Base-by-base conservation (phyloP, 2,888 invertebrate species). In the Coelopa pilipes region DNA sequence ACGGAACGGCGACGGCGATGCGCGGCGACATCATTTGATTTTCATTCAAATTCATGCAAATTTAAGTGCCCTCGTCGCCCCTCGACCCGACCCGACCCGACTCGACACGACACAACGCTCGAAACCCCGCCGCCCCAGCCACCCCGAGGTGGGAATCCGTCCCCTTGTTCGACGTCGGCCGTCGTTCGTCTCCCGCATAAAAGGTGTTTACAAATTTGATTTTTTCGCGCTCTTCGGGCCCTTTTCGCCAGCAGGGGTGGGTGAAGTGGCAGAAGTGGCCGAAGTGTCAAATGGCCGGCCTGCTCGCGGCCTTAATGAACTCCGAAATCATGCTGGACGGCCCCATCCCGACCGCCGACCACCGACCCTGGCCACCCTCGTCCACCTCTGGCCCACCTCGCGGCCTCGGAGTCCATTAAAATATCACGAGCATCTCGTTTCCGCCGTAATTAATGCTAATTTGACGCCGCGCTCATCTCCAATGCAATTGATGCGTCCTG, bases 401-500 rank as follows among this genome's bases (percentile, higher is more conserved):
- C n/a, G n/a, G n/a, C n/a, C n/a, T n/a, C n/a, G n/a, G n/a, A 53
- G 53, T n/a, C 53, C 13, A 15, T 53, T 53, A 53, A 53, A 53
- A 53, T 3, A 15, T 53, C 15, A 53, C 53, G 15, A 53, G n/a
- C 53, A n/a, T 53, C 34, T 34, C 34, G 34, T 34, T 34, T 34
- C 34, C 34, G 34, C 50, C 34, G 59, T 75, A 75, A 75, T 75
- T 73, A 75, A 70, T 75, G 67, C 62, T 73, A 75, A 75, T 73
- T 34, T 70, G 70, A 75, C 46, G 74, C 55, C 13, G 17, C 21
- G 13, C 73, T 75, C 73, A 73, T 75, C 60, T 47, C 62, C 70
- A 75, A 75, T 75, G 75, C 75, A 75, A 75, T 75, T 70, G 60
- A 73, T 70, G 75, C 74, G 57, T 59, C 49, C 57, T 9, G 9